These are phyloP conservation scores for Portevinia maculata DNA, from an alignment of 2,888 invertebrate genomes.

Conservation along the genomic window DNA sequence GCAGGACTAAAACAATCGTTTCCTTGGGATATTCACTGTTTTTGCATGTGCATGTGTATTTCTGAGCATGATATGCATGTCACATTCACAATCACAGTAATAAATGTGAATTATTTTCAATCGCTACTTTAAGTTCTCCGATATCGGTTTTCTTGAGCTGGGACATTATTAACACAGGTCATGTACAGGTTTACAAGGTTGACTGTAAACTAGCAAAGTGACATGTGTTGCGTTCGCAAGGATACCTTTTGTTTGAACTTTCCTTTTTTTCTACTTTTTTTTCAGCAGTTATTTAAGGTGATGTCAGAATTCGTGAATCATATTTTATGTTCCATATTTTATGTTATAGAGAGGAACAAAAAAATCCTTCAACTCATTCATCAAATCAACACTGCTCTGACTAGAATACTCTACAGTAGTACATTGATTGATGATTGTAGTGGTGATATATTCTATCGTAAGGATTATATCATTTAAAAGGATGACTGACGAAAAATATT, in stretches of 20 bases:
- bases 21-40: not conserved
- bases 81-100: slow-evolving; percentile 32
- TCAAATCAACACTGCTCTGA: slow-evolving; percentile 49
- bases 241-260: slow-evolving; percentile 5
- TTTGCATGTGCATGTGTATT: slow-evolving; percentile 12
- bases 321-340: not conserved
- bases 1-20: slow-evolving; percentile 8
- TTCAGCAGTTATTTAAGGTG: slow-evolving; percentile 13
- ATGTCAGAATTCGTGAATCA: not conserved
- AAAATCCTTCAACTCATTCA: slow-evolving; percentile 46
- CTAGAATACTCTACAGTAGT: slow-evolving; percentile 19
- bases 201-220: slow-evolving; percentile 30
- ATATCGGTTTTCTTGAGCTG: slow-evolving; percentile 10
- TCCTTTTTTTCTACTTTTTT: not conserved
- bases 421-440: slow-evolving; percentile 40
- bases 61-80: slow-evolving; percentile 41
- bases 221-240: slow-evolving; percentile 52
- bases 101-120: slow-evolving; percentile 10
- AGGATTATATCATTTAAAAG: slow-evolving; percentile 60
- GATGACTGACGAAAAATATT: slow-evolving; percentile 44
- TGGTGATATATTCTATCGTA: slow-evolving; percentile 45
- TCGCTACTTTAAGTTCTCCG: not conserved
- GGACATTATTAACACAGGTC: not conserved
- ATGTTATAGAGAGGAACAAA: not conserved
- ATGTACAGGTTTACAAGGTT: slow-evolving; percentile 40